These are phyloP conservation scores for Poeciliopsis prolifica DNA, from an alignment of 2,113 vertebrate species.

Conservation along the genomic window DNA sequence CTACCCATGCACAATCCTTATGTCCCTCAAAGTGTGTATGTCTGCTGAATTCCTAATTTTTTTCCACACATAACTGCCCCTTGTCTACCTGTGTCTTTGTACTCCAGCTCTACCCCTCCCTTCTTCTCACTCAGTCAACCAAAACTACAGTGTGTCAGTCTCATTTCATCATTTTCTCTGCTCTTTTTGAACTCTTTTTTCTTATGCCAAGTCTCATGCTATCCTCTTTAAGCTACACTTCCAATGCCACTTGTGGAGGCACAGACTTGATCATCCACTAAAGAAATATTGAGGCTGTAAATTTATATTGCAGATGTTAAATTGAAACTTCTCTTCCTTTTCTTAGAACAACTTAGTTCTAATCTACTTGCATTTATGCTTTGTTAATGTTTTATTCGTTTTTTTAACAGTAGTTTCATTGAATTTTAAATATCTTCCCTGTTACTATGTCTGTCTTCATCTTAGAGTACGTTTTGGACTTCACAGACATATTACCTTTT, in stretches of 20 bases:
- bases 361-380: conserved; percentile 30
- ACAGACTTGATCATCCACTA: conserved; percentile 29
- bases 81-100: conserved; percentile 59
- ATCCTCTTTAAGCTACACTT: conserved; percentile 13
- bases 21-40: conserved; percentile 19
- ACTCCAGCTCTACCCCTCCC: conserved; percentile 51
- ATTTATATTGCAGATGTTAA: conserved; percentile 41
- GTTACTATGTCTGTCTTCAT: conserved; percentile 25
- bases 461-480: conserved; percentile 2
- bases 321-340: conserved; percentile 26
- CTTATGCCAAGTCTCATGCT: neutral
- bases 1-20: neutral
- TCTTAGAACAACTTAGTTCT: conserved; percentile 3
- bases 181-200: conserved; percentile 56
- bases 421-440: neutral
- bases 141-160: conserved; percentile 73
- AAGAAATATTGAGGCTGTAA: conserved; percentile 30
- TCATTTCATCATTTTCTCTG: conserved; percentile 69
- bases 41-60: conserved; percentile 27
- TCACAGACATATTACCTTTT: no score
- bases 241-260: conserved; percentile 25
- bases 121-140: conserved; percentile 70
- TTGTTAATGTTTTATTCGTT: conserved; percentile 25
- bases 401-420: conserved; percentile 11
- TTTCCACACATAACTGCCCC: conserved; percentile 38